Evolutionary conservation across 2,888 invertebrate genomes (phyloP).

Genomic region (Ectemnius cavifrons): DNA sequence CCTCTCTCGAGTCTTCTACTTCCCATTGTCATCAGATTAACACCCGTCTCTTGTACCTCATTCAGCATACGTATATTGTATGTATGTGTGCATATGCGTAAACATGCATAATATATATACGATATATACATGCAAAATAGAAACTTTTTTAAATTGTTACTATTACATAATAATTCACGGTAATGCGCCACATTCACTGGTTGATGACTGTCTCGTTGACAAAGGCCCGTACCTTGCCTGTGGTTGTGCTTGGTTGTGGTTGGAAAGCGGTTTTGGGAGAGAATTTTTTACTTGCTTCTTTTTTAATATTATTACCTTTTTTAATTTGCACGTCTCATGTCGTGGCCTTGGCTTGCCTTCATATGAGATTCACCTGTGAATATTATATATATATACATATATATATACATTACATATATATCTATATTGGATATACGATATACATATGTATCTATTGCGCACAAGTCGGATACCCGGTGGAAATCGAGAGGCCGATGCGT

Average conservation of each 20-base stretch:
- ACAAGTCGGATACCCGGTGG: constrained; percentile 30
- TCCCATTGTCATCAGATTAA: constrained; percentile 44
- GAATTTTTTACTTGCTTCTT: constrained; percentile 77
- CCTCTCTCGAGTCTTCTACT: constrained; percentile 3
- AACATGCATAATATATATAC: constrained; percentile 31
- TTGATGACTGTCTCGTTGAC: constrained; percentile 76
- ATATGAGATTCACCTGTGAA: constrained; percentile 77
- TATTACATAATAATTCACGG: constrained; percentile 75
- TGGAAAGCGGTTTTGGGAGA: constrained; percentile 77
- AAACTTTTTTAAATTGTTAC: constrained; percentile 64
- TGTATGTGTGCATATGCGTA: constrained; percentile 36
- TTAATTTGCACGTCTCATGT: constrained; percentile 78
- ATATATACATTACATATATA: constrained; percentile 57
- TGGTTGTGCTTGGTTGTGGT: constrained; percentile 78
- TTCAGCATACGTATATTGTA: constrained; percentile 50
- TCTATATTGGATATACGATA: constrained; percentile 59
- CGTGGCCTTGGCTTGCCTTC: constrained; percentile 78
- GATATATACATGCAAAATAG: constrained; percentile 46
- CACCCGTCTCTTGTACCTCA: constrained; percentile 59
- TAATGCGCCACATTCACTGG: constrained; percentile 76
- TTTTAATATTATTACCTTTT: constrained; percentile 73
- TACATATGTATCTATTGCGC: constrained; percentile 49
- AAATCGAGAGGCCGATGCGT: constrained; percentile 15
- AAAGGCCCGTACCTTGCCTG: constrained; percentile 77
- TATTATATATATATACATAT: constrained; percentile 66